Evolutionary conservation across 2,888 invertebrate genomes (phyloP).

Genomic region (Cataglyphis rosenhaueri): DNA sequence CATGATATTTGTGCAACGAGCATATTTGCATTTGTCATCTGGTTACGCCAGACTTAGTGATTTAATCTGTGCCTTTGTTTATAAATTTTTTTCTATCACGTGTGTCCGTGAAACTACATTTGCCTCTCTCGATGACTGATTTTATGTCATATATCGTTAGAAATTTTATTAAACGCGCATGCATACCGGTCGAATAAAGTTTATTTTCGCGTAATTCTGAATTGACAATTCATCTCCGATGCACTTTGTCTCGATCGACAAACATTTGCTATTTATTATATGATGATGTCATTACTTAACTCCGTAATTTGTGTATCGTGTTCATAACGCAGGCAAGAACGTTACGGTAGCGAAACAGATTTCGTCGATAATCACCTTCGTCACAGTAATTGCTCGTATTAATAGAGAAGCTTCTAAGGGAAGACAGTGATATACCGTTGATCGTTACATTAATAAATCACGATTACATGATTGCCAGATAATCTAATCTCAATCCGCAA

Average conservation of each 20-base stretch:
- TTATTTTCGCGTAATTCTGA: slow-evolving; percentile 13
- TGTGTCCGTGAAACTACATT: neutral
- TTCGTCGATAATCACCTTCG: slow-evolving; percentile 38
- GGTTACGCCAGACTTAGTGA: neutral
- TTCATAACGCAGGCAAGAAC: slow-evolving; percentile 9
- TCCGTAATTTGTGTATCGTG: slow-evolving; percentile 44
- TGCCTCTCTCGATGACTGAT: slow-evolving; percentile 35
- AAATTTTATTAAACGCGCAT: slow-evolving; percentile 9
- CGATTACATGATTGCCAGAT: neutral
- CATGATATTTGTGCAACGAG: slow-evolving; percentile 14
- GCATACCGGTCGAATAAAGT: neutral
- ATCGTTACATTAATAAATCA: slow-evolving; percentile 26
- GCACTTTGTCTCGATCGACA: slow-evolving; percentile 51
- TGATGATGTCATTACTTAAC: slow-evolving; percentile 18
- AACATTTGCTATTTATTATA: slow-evolving; percentile 38
- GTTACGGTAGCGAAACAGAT: slow-evolving; percentile 26
- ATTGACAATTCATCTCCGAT: slow-evolving; percentile 57
- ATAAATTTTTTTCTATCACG: slow-evolving; percentile 29
- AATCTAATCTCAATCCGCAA: neutral
- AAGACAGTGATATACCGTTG: slow-evolving; percentile 4
- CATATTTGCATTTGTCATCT: slow-evolving; percentile 39
- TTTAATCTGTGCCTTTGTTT: slow-evolving; percentile 45
- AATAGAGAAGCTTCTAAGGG: slow-evolving; percentile 1
- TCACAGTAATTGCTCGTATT: slow-evolving; percentile 29
- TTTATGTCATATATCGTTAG: slow-evolving; percentile 5